A percentile compares a stretch with the other conserved stretches of the same genome.
Evolutionary conservation across 2,797 vertebrate genomes (phyloP).

Genomic region (Dendrocincla fuliginosa): DNA sequence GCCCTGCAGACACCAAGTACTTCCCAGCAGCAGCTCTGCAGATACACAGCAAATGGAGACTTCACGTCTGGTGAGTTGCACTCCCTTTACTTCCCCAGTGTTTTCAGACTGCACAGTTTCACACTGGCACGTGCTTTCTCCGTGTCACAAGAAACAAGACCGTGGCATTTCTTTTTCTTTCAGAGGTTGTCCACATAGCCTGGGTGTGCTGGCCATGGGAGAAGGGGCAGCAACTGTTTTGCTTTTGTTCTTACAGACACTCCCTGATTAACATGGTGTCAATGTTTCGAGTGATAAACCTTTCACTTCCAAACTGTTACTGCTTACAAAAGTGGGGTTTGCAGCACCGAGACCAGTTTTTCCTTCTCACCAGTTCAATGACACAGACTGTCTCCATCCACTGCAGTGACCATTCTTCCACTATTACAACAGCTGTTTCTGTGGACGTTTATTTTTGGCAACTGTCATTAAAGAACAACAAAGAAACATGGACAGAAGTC

Average conservation of each 20-base stretch:
- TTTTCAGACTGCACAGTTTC: accelerated
- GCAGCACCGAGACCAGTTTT: neutral
- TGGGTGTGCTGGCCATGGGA: accelerated
- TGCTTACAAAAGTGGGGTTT: neutral
- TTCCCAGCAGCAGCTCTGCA: neutral
- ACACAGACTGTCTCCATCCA: neutral
- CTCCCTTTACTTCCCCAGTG: neutral
- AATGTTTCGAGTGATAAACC: accelerated
- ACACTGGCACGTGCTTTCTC: accelerated
- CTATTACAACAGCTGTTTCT: neutral
- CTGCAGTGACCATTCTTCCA: neutral
- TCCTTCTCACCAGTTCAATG: neutral
- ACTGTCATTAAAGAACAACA: neutral
- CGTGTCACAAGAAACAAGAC: neutral
- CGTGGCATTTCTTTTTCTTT: neutral
- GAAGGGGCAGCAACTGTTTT: neutral
- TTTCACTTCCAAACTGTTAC: neutral
- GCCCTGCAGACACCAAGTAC: neutral
- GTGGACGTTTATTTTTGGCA: neutral
- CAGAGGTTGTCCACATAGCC: accelerated
- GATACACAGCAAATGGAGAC: neutral
- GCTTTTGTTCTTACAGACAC: neutral
- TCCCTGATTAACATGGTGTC: neutral
- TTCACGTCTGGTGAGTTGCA: neutral
- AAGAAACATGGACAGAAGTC: neutral